Base-by-base conservation (phyloP, 2,797 vertebrate genomes). In the Cyprinodon diabolis region DNA sequence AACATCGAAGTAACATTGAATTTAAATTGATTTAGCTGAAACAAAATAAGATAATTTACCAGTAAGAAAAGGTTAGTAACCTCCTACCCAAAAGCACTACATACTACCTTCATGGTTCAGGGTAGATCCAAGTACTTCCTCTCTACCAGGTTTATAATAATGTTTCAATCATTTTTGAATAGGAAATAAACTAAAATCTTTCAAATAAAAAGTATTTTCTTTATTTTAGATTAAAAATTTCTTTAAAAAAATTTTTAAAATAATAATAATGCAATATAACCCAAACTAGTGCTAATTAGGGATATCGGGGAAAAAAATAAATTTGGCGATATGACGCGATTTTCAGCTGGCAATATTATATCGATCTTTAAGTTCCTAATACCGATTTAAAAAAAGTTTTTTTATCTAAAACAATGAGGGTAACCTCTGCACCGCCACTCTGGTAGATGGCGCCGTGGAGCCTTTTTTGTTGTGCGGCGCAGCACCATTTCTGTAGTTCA, bases 231-330 rank as follows among this genome's bases (percentile, higher is more conserved):
- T 35, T 49, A 12, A 75, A 73, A n/a, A 13, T 71, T 65, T 43
- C 60, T 84, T 57, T 14, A 30, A 66, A 69, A 14, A n/a, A n/a
- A n/a, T n/a, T n/a, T n/a, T n/a, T n/a, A n/a, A n/a, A n/a, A n/a
- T n/a, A n/a, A n/a, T n/a, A n/a, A n/a, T n/a, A n/a, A n/a, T n/a
- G 49, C 54, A 69, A 43, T 48, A 35, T 81, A 67, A 82, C 71
- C 56, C 57, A 43, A 58, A 68, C 58, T 25, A 63, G 19, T 79
- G 68, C 63, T 43, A 51, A 62, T 67, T 30, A 30, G 30, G 30
- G 30, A 30, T 30, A 30, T 30, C 30, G 0, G 30, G 0, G 30
- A 30, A 30, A 30, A 30, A 30, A 30, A 30, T 30, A 3, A 30
- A 30, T 30, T 30, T 30, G 30, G 30, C 2, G 30, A 30, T 30